Evolutionary conservation across 2,797 vertebrate genomes (phyloP), one percentile per base, ranked within the genome.

Genomic region (Anniella stebbinsi): DNA sequence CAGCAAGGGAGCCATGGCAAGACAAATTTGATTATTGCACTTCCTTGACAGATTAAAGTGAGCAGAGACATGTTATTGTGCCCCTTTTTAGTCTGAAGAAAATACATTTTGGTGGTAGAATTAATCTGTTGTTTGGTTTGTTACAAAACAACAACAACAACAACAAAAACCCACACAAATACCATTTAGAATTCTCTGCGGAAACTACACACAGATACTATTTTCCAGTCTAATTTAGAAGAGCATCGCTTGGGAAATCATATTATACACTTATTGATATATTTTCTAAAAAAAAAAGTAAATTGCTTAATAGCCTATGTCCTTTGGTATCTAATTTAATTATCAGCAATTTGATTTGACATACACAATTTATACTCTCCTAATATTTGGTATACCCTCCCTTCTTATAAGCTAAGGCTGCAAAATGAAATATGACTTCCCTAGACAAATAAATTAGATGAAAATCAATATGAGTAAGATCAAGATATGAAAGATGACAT

Each of bases 321-420:
- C 57, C 33, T 91, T 85, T 81, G 87, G 69, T 88, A 91, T 87
- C 80, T 90, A 90, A 87, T 88, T 88, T 85, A 84, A 91, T 88
- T 88, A 85, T 45, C 87, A 57, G 25, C 69, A 85, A 91, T 80
- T 85, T 88, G 76, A 88, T 86, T 86, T 91, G 60, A 89, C 57
- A 86, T 75, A 75, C 54, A 91, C 25, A 88, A 60, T 82, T 82
- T 90, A 82, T 86, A 69, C 33, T 82, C 78, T 76, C 63, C 70
- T 91, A 86, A 83, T 82, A 86, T 86, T 89, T 89, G 77, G 23
- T 41, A 89, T 41, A 45, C 23, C 57, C 38, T n/a, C 75, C 38
- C 15, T 48, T 63, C 66, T 60, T 88, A 82, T 48, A 48, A 76
- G 72, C 84, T 45, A 88, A 81, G 48, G 17, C 69, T 86, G 70